These are phyloP conservation scores for Cinclus cinclus DNA, from an alignment of 2,113 vertebrate genomes.

Conservation along the genomic window DNA sequence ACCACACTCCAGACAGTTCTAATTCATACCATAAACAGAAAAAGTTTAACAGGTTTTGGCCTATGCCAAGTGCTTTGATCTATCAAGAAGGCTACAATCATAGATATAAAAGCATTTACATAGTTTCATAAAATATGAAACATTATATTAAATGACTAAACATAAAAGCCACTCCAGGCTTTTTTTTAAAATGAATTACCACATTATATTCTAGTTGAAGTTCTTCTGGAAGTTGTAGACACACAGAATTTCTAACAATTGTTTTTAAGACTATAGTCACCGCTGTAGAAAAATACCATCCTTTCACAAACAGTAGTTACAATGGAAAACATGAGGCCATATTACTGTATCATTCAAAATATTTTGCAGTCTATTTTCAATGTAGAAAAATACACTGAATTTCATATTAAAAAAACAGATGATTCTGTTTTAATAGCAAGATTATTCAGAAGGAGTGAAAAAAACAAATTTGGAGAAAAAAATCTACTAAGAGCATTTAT, in stretches of 20 bases:
- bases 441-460: background rate
- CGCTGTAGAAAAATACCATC: background rate
- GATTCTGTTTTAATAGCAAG: background rate
- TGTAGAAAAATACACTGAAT: background rate
- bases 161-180: background rate
- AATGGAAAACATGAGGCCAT: background rate
- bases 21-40: conserved; percentile 51
- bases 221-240: background rate
- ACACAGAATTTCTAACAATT: background rate
- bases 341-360: background rate
- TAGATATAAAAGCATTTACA: background rate
- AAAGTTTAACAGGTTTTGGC: conserved; percentile 18
- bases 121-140: conserved; percentile 22
- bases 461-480: background rate
- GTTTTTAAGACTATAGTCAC: background rate
- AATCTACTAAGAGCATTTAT: background rate
- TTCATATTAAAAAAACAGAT: background rate
- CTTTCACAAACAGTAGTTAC: background rate
- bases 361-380: background rate
- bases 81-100: conserved; percentile 2
- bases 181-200: background rate
- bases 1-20: conserved; percentile 37
- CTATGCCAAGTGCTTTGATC: conserved; percentile 10
- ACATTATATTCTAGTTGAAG: background rate
- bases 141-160: background rate